These are phyloP conservation scores for Calyptommatus sinebrachiatus DNA, from an alignment of 2,113 vertebrate genomes.

Conservation along the genomic window DNA sequence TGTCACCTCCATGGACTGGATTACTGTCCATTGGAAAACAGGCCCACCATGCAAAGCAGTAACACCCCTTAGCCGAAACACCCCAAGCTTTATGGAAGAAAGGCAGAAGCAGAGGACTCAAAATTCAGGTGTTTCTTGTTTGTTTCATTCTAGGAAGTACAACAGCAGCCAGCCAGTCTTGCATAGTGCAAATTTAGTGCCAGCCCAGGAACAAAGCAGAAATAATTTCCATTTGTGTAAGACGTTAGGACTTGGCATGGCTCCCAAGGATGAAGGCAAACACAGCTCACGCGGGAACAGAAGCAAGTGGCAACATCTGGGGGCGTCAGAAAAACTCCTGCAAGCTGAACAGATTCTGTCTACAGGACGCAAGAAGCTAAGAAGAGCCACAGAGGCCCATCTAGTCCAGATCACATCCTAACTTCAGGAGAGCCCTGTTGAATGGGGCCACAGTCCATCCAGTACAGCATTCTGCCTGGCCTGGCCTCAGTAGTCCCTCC, in stretches of 20 bases:
- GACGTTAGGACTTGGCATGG: conserved; percentile 10
- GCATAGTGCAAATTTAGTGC: neutral
- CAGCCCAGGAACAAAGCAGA: conserved; percentile 1
- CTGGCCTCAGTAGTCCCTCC: neutral
- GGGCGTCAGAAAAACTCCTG: neutral
- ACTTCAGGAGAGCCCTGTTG: too few species aligned
- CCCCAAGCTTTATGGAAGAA: neutral
- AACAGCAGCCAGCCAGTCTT: neutral
- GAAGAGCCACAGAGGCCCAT: too few species aligned
- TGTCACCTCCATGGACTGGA: neutral
- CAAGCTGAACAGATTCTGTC: neutral
- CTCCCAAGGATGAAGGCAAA: neutral
- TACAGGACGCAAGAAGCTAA: neutral
- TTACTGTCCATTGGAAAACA: neutral
- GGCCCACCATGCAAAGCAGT: neutral
- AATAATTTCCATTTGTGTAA: conserved; percentile 19
- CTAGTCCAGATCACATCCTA: too few species aligned
- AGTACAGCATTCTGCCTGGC: too few species aligned
- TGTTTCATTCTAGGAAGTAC: conserved; percentile 1
- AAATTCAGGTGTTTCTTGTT: neutral
- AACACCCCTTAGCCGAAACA: neutral
- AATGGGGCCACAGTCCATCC: too few species aligned
- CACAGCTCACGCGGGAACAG: neutral
- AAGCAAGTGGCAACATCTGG: neutral
- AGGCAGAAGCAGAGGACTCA: neutral